Evolutionary conservation across 2,888 invertebrate species (phyloP).

Genomic region (Tetanocera ferruginea): DNA sequence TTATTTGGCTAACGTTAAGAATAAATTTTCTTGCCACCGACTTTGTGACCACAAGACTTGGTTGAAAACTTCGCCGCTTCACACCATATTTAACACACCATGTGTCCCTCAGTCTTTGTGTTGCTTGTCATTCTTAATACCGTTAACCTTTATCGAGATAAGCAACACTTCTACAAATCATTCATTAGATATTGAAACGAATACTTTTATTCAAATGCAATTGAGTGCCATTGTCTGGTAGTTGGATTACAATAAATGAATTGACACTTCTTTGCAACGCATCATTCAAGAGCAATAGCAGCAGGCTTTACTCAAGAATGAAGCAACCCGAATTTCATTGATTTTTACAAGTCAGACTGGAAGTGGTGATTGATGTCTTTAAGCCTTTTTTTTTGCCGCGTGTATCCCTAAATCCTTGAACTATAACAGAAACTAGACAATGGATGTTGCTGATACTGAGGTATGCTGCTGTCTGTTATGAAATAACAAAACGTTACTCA

Average conservation of each 20-base stretch:
- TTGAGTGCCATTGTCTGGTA: constrained; percentile 20
- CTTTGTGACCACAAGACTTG: too few relatives aligned
- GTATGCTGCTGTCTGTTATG: background rate
- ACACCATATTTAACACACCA: too few relatives aligned
- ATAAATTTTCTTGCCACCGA: too few relatives aligned
- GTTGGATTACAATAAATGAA: constrained; percentile 19
- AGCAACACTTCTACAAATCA: background rate
- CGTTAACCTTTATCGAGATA: constrained; percentile 13
- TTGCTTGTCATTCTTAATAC: background rate
- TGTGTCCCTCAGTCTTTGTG: too few relatives aligned
- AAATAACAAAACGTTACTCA: constrained; percentile 46
- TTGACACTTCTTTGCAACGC: constrained; percentile 9
- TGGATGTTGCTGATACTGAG: background rate
- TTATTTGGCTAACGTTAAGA: too few relatives aligned
- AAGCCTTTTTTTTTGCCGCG: background rate
- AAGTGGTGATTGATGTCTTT: constrained; percentile 20
- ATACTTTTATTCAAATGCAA: constrained; percentile 32
- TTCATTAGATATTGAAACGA: background rate
- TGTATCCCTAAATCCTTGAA: background rate
- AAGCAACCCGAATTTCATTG: background rate
- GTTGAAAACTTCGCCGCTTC: too few relatives aligned
- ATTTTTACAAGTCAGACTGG: background rate
- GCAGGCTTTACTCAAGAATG: background rate
- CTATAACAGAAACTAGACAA: background rate
- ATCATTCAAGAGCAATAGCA: constrained; percentile 13